These are phyloP conservation scores for Parus major DNA, from an alignment of 2,113 vertebrate species.

Conservation along the genomic window DNA sequence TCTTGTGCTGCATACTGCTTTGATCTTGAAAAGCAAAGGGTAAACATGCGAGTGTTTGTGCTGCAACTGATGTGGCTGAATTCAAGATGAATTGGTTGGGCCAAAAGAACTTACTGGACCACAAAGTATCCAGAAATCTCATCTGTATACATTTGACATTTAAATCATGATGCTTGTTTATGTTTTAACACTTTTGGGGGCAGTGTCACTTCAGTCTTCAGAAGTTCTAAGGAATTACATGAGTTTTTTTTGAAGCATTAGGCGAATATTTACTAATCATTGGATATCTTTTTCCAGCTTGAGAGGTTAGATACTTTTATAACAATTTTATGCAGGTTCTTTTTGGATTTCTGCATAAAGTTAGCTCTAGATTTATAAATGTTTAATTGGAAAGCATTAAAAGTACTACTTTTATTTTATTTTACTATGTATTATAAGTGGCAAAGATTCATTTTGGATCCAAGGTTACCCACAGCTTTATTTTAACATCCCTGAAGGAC, in stretches of 20 bases:
- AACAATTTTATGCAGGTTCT: background rate
- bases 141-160: background rate
- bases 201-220: background rate
- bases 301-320: background rate
- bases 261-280: background rate
- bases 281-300: background rate
- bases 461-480: background rate
- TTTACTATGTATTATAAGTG: background rate
- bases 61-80: background rate
- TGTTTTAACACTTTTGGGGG: background rate
- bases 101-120: background rate
- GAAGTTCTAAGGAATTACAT: background rate
- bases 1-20: background rate
- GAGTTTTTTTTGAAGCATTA: background rate
- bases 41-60: background rate
- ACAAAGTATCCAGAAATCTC: background rate
- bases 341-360: background rate
- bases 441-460: background rate
- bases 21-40: background rate
- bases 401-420: background rate
- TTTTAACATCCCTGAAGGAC: background rate
- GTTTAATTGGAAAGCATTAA: background rate
- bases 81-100: background rate
- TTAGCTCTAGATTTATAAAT: background rate
- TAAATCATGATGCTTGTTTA: background rate